A percentile compares a stretch with the other conserved stretches of the same genome.
Evolutionary conservation across 2,797 vertebrate genomes (phyloP).

Genomic region (Fundulus diaphanus): DNA sequence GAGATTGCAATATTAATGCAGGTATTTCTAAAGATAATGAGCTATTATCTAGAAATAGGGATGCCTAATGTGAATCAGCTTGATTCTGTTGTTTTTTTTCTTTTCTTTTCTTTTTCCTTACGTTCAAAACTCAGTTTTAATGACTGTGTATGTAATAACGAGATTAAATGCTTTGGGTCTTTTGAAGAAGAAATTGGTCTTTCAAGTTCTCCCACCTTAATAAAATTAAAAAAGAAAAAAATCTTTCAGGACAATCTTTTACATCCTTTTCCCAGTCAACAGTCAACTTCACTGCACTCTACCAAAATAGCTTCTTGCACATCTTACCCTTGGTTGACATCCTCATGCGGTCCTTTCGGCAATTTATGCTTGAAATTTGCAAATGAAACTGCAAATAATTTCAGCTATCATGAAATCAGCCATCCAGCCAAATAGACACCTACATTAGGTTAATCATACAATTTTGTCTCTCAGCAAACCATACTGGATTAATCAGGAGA

Average conservation of each 20-base stretch:
- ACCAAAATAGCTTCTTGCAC: slow-evolving; percentile 39
- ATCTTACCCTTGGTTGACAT: slow-evolving; percentile 30
- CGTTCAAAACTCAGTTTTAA: background rate
- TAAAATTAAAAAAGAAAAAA: background rate
- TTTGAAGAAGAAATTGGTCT: background rate
- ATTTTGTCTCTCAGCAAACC: slow-evolving; percentile 6
- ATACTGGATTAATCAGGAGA: slow-evolving; percentile 22
- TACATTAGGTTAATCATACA: slow-evolving; percentile 23
- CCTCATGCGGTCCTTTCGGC: slow-evolving; percentile 19
- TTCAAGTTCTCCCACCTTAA: background rate
- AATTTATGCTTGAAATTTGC: slow-evolving; percentile 40
- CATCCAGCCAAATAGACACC: slow-evolving; percentile 23
- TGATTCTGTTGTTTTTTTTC: background rate
- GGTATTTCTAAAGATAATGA: too few species aligned
- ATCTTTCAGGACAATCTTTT: background rate
- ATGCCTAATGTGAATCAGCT: background rate
- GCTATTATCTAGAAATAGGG: background rate
- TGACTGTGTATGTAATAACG: background rate
- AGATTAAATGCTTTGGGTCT: background rate
- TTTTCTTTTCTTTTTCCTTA: too few species aligned
- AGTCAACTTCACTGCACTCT: slow-evolving; percentile 24
- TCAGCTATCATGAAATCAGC: slow-evolving; percentile 24
- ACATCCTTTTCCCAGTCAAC: slow-evolving; percentile 22
- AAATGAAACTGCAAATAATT: slow-evolving; percentile 22
- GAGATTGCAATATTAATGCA: background rate